These are phyloP conservation scores for Drosophila koepferae DNA, from an alignment of 2,888 invertebrate genomes.

Conservation along the genomic window DNA sequence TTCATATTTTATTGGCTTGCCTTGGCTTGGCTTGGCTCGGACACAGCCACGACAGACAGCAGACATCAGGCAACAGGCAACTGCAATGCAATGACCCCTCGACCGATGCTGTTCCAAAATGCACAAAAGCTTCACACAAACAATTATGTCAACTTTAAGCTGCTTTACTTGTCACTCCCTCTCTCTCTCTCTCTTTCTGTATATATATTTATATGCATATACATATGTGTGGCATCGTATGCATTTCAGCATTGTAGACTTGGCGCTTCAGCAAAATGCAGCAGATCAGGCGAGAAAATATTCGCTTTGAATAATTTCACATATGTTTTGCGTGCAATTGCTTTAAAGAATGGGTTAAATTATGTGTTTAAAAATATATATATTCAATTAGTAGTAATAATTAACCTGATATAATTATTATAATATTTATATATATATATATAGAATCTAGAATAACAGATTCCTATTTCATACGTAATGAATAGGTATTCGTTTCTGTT, in stretches of 20 bases:
- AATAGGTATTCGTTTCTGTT: no score
- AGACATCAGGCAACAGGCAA: slow-evolving; percentile 24
- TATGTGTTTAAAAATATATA: no score
- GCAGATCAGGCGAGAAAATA: slow-evolving; percentile 14
- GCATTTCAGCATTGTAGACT: slow-evolving; percentile 60
- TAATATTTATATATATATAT: no score
- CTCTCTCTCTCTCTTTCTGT: no score
- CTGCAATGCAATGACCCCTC: slow-evolving; percentile 25
- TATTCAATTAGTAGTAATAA: no score
- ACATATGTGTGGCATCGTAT: slow-evolving; percentile 44
- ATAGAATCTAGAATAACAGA: no score
- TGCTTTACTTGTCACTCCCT: slow-evolving; percentile 12
- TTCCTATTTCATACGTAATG: no score
- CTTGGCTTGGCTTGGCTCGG: slow-evolving; percentile 47
- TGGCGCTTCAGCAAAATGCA: slow-evolving; percentile 44
- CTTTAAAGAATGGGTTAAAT: no score
- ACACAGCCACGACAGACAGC: slow-evolving; percentile 33
- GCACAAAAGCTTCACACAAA: slow-evolving; percentile 43
- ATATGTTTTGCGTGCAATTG: neutral
- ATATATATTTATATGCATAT: neutral
- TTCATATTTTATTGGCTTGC: slow-evolving; percentile 75
- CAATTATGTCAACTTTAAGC: slow-evolving; percentile 59
- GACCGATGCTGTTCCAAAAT: slow-evolving; percentile 25
- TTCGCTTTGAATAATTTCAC: slow-evolving; percentile 20
- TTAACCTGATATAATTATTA: no score